Evolutionary conservation across 2,113 vertebrate species (phyloP).

Genomic region (Podarcis raffonei): DNA sequence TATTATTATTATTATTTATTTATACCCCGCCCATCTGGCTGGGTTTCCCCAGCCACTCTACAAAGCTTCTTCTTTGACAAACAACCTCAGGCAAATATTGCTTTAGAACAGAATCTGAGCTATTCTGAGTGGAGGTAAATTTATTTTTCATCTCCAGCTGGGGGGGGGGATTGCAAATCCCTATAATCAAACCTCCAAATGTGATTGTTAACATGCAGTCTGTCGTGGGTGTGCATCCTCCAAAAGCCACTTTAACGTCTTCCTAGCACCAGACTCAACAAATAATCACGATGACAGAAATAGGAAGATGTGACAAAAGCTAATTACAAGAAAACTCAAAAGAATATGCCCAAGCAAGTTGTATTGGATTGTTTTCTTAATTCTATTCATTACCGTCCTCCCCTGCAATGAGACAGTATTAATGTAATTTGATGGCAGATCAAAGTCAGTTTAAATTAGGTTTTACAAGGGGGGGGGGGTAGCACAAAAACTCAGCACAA

Average conservation of each 20-base stretch:
- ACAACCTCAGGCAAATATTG: not conserved
- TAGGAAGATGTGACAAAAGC: conserved; percentile 56
- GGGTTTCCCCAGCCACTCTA: not conserved
- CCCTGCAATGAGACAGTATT: not conserved
- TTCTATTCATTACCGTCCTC: not conserved
- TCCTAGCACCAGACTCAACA: conserved; percentile 55
- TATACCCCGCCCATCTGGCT: no score
- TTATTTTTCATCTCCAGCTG: conserved; percentile 56
- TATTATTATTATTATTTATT: no score
- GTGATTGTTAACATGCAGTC: conserved; percentile 51
- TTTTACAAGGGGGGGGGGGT: no score
- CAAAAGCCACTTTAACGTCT: conserved; percentile 41
- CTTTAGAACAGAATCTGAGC: not conserved
- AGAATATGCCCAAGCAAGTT: conserved; percentile 1
- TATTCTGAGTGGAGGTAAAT: conserved; percentile 57
- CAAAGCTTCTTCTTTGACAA: not conserved
- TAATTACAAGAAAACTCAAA: not conserved
- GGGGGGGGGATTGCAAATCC: conserved; percentile 55
- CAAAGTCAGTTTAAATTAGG: no score
- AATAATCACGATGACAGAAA: conserved; percentile 24
- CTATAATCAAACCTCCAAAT: conserved; percentile 45
- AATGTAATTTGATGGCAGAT: not conserved
- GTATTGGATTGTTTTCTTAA: not conserved
- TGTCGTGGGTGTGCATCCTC: not conserved
- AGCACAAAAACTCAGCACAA: not conserved